Evolutionary conservation across 2,797 vertebrate species (phyloP).

Genomic region (Leucoraja ocellata): DNA sequence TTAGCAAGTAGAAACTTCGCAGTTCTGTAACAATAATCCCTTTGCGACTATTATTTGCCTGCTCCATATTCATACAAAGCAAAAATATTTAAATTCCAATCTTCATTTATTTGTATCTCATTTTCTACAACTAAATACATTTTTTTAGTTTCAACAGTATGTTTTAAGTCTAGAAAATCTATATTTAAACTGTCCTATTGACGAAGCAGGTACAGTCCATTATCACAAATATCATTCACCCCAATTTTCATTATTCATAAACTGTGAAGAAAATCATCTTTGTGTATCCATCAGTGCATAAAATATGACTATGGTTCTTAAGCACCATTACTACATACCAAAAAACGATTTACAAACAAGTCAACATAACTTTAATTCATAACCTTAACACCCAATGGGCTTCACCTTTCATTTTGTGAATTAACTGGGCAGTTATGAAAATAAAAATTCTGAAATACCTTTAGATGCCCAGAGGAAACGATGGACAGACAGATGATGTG

Average conservation of each 20-base stretch:
- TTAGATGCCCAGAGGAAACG: conserved; percentile 93
- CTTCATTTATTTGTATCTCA: conserved; percentile 13
- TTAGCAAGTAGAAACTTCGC: conserved; percentile 3
- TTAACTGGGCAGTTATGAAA: conserved; percentile 66
- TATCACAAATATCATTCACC: conserved; percentile 7
- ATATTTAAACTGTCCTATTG: neutral
- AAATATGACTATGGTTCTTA: conserved; percentile 23
- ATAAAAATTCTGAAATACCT: conserved; percentile 96
- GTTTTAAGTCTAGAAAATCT: neutral
- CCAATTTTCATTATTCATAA: conserved; percentile 1
- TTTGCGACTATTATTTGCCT: neutral
- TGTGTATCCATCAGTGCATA: neutral
- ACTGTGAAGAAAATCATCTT: conserved; percentile 12
- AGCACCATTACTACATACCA: neutral
- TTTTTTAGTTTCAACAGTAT: conserved; percentile 1
- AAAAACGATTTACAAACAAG: conserved; percentile 53
- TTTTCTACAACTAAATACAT: neutral
- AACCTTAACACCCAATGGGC: conserved; percentile 74
- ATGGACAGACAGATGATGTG: conserved; percentile 95
- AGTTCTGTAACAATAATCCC: neutral
- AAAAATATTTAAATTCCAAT: neutral
- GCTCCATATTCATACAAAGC: neutral
- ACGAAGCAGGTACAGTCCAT: neutral
- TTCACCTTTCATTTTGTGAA: conserved; percentile 79
- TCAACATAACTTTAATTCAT: conserved; percentile 61